Evolutionary conservation across 2,888 invertebrate genomes (phyloP).

Genomic region (Thelaira solivaga): DNA sequence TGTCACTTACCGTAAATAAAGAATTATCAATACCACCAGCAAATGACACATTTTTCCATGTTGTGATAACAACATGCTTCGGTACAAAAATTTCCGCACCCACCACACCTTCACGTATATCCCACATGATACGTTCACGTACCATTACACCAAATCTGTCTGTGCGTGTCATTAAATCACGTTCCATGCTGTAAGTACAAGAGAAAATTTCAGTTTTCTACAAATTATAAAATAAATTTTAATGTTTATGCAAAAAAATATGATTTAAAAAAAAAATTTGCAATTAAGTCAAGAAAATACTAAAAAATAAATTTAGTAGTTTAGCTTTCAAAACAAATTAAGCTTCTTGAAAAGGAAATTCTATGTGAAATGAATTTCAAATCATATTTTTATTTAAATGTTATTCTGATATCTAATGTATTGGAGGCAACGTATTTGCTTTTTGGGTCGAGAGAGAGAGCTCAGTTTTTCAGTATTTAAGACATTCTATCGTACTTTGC

Average conservation of each 20-base stretch:
- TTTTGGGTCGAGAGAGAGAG: too few species aligned
- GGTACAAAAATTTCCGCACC: constrained; percentile 94
- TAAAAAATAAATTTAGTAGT: too few species aligned
- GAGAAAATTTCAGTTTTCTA: background rate
- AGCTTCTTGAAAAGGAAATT: too few species aligned
- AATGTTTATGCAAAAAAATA: background rate
- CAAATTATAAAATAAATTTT: constrained; percentile 15
- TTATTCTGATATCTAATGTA: too few species aligned
- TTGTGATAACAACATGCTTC: constrained; percentile 92
- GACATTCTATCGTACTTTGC: too few species aligned
- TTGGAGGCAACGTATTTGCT: too few species aligned
- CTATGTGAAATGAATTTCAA: too few species aligned
- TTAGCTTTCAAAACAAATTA: too few species aligned
- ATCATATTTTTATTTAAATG: too few species aligned
- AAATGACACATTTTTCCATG: constrained; percentile 98
- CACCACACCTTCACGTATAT: constrained; percentile 92
- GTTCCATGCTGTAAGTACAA: constrained; percentile 79
- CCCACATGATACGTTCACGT: constrained; percentile 91
- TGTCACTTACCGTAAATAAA: constrained; percentile 81
- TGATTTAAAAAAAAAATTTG: constrained; percentile 1
- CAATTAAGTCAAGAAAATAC: too few species aligned
- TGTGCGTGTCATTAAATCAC: constrained; percentile 84
- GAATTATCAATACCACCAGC: constrained; percentile 91
- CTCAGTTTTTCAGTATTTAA: too few species aligned
- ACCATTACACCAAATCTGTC: constrained; percentile 92